Conservation (phyloP, 1,140 invertebrate genomes). For the Physella acuta region DNA sequence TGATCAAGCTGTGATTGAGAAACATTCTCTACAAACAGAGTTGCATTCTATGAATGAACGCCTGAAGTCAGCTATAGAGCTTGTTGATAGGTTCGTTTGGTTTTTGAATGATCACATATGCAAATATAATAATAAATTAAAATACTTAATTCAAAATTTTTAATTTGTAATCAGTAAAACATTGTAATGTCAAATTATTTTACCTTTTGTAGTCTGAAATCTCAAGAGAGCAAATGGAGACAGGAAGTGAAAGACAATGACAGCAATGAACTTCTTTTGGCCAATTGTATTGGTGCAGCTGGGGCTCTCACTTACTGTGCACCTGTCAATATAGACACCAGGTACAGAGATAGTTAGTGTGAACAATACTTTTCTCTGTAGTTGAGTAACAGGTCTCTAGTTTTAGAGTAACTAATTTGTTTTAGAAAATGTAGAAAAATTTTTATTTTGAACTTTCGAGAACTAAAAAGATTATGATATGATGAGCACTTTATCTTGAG, state of each 20-base stretch:
- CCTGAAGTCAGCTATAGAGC: constrained; percentile 57
- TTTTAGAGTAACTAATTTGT: too few species aligned
- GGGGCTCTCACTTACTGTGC: constrained; percentile 57
- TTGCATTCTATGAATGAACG: constrained; percentile 58
- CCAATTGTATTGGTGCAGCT: constrained; percentile 58
- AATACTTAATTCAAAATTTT: neutral
- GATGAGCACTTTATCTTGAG: too few species aligned
- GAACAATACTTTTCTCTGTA: too few species aligned
- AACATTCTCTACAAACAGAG: constrained; percentile 57
- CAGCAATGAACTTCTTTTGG: constrained; percentile 52
- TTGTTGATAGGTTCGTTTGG: constrained; percentile 50
- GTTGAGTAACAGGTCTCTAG: too few species aligned
- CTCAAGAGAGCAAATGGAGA: constrained; percentile 54
- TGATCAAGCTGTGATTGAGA: constrained; percentile 56
- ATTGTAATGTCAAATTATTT: neutral
- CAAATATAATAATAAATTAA: too few species aligned
- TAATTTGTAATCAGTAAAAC: neutral
- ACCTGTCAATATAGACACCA: constrained; percentile 54
- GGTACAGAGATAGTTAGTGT: too few species aligned
- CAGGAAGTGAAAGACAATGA: constrained; percentile 56
- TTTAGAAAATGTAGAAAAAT: too few species aligned
- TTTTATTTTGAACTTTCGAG: too few species aligned
- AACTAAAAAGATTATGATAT: too few species aligned
- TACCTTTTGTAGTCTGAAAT: constrained; percentile 45
- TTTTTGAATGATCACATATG: too few species aligned